Conservation (phyloP, 2,797 vertebrate species). For the Acanthis flammea region DNA sequence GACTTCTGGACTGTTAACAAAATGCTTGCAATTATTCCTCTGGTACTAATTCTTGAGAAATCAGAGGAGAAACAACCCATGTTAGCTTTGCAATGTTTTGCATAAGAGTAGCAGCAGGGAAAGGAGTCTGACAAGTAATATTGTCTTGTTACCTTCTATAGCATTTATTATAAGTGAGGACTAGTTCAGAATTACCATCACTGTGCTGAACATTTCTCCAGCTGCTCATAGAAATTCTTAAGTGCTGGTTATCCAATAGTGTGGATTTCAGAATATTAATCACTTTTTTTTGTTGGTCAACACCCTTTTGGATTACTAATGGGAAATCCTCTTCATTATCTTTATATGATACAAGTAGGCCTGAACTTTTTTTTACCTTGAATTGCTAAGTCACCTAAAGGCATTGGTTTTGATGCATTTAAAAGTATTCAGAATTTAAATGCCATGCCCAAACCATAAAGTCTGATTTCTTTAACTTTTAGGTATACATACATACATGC, state of each 20-base stretch:
- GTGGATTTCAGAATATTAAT: neutral
- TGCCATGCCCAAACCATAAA: neutral
- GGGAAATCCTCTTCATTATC: neutral
- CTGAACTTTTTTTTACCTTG: neutral
- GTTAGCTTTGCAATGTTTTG: neutral
- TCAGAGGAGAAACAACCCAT: neutral
- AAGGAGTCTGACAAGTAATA: neutral
- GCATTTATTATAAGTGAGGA: neutral
- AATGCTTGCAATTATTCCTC: neutral
- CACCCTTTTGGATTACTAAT: neutral
- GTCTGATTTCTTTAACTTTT: neutral
- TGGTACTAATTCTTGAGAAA: neutral
- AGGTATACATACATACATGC: neutral
- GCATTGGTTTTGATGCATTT: neutral
- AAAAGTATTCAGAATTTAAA: neutral
- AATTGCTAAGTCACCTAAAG: neutral
- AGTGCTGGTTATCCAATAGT: neutral
- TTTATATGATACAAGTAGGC: neutral
- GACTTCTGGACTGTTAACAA: neutral
- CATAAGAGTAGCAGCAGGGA: neutral
- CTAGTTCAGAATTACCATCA: neutral
- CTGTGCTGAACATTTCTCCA: neutral
- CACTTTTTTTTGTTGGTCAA: neutral
- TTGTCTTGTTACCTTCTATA: neutral
- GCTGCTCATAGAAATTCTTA: neutral